These are phyloP conservation scores for Symphodus melops DNA, from an alignment of 2,113 vertebrate genomes.

Conservation along the genomic window DNA sequence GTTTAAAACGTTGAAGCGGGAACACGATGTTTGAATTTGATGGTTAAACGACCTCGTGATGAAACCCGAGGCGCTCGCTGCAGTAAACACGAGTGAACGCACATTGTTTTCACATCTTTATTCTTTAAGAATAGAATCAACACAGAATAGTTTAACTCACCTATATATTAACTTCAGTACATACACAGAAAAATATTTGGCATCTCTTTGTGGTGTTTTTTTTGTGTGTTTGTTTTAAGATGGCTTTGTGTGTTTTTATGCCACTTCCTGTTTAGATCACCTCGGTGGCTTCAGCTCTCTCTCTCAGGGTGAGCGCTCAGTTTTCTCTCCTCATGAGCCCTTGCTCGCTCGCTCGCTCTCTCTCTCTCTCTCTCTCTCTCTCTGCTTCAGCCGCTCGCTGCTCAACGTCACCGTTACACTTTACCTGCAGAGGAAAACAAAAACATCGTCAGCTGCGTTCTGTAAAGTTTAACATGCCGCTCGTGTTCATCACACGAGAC, in stretches of 20 bases:
- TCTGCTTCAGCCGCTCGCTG: constrained; percentile 26
- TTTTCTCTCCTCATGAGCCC: constrained; percentile 40
- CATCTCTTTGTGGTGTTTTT: constrained; percentile 61
- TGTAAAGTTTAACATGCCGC: too few relatives aligned
- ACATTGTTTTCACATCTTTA: constrained; percentile 82
- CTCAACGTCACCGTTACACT: constrained; percentile 69
- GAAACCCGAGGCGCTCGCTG: too few relatives aligned
- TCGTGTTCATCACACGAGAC: too few relatives aligned
- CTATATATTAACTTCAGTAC: constrained; percentile 84
- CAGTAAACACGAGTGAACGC: too few relatives aligned
- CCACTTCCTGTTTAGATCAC: constrained; percentile 44
- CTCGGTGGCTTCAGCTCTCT: constrained; percentile 45
- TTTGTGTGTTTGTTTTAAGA: constrained; percentile 66
- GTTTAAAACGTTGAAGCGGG: too few relatives aligned
- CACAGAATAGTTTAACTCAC: constrained; percentile 75
- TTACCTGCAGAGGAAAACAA: constrained; percentile 69
- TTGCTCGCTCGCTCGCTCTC: neutral
- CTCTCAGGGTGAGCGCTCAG: constrained; percentile 36
- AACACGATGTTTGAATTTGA: too few relatives aligned
- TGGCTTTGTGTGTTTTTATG: constrained; percentile 54
- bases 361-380: constrained; percentile 13
- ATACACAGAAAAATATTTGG: constrained; percentile 80
- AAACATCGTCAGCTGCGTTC: neutral
- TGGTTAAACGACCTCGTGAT: too few relatives aligned
- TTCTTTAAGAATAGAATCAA: constrained; percentile 85